A percentile compares a stretch with the other conserved stretches of the same genome.
Conservation (phyloP, 2,113 vertebrate species). For the Myiopsitta monachus region DNA sequence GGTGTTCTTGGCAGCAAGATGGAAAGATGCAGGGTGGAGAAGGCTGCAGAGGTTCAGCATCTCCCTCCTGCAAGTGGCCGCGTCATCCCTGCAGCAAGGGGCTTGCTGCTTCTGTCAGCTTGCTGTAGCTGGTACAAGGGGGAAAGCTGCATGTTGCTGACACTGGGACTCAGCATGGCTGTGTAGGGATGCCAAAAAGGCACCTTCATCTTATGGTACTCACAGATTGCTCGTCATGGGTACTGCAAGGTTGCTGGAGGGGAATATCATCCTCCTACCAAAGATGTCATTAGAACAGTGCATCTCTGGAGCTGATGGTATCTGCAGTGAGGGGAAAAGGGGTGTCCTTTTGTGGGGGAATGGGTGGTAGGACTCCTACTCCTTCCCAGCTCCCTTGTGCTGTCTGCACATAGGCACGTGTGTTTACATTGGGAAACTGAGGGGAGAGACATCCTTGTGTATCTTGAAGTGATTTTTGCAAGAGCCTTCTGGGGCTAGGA, state of each 20-base stretch:
- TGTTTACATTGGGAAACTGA: neutral
- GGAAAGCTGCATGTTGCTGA: rapidly evolving
- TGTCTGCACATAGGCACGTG: rapidly evolving
- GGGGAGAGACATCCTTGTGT: neutral
- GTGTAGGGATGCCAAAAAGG: neutral
- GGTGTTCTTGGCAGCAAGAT: neutral
- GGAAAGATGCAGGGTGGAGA: neutral
- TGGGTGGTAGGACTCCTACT: rapidly evolving
- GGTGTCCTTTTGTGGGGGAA: rapidly evolving
- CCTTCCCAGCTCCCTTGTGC: neutral
- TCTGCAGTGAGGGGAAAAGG: neutral
- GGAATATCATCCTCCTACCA: neutral
- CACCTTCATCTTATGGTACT: neutral
- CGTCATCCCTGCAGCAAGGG: neutral
- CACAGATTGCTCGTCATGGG: neutral
- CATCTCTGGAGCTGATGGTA: neutral
- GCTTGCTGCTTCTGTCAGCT: neutral
- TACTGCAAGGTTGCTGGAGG: neutral
- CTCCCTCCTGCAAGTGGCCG: neutral
- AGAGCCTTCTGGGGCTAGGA: neutral
- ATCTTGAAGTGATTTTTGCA: neutral
- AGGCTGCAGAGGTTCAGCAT: neutral
- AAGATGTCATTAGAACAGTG: rapidly evolving
- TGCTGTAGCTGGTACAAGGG: neutral
- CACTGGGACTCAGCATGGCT: neutral